Evolutionary conservation across 2,888 invertebrate species (phyloP).

Genomic region (Phengaris arion): DNA sequence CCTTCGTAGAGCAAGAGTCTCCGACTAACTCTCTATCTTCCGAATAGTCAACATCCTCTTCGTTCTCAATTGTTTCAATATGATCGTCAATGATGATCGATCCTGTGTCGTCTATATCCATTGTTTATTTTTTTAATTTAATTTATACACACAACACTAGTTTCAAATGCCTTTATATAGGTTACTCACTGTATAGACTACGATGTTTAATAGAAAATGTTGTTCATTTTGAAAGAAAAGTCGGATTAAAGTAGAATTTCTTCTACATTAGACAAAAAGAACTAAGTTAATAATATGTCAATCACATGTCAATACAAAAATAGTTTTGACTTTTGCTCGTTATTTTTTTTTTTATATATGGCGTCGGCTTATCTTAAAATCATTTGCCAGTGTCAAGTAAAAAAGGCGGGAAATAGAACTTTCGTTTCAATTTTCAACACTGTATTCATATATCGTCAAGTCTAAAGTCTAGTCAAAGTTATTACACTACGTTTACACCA

Average conservation of each 20-base stretch:
- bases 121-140: slow-evolving; percentile 26
- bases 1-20: slow-evolving; percentile 69
- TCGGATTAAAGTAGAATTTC: background rate
- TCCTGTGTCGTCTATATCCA: slow-evolving; percentile 56
- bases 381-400: no score
- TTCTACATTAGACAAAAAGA: background rate
- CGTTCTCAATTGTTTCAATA: slow-evolving; percentile 62
- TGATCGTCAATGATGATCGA: slow-evolving; percentile 64
- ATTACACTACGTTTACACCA: no score
- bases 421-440: no score
- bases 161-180: background rate
- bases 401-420: no score
- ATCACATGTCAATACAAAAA: slow-evolving; percentile 5
- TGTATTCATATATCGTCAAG: no score
- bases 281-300: background rate
- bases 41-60: slow-evolving; percentile 70
- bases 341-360: no score
- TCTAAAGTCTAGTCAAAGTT: no score
- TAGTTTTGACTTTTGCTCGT: background rate
- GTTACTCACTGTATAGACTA: background rate
- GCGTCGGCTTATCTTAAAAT: no score
- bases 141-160: background rate
- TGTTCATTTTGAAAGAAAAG: slow-evolving; percentile 1
- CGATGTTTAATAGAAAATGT: slow-evolving; percentile 16
- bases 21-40: slow-evolving; percentile 70